A percentile compares a stretch with the other conserved stretches of the same genome.
Evolutionary conservation across 2,888 invertebrate species (phyloP).

Genomic region (Melipona bicolor): DNA sequence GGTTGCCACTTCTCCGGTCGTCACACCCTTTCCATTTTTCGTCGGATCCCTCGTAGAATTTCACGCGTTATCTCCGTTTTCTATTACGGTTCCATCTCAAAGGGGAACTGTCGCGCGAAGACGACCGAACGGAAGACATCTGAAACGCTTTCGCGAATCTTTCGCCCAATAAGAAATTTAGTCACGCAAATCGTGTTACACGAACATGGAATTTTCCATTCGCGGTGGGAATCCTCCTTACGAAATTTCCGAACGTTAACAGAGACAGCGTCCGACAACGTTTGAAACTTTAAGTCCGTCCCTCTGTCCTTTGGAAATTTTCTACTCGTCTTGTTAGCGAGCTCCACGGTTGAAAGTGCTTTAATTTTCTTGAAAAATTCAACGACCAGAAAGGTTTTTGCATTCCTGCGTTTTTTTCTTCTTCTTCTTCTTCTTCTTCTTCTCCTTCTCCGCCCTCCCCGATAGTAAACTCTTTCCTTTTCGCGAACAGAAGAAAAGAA

Average conservation of each 20-base stretch:
- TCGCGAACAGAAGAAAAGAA: no score
- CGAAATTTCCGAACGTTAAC: not conserved
- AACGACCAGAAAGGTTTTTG: not conserved
- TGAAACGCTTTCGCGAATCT: not conserved
- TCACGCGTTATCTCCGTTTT: not conserved
- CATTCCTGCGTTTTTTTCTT: not conserved
- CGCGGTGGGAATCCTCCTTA: not conserved
- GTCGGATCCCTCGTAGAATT: conserved; percentile 1
- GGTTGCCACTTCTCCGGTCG: not conserved
- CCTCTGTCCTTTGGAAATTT: not conserved
- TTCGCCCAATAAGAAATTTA: not conserved
- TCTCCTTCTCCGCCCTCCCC: no score
- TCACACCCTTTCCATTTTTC: conserved; percentile 6
- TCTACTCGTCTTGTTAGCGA: not conserved
- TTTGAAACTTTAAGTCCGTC: not conserved
- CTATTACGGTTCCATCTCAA: not conserved
- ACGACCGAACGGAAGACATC: not conserved
- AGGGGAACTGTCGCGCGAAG: not conserved
- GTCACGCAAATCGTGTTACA: not conserved
- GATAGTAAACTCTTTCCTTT: not conserved
- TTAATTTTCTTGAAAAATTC: conserved; percentile 17
- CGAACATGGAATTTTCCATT: not conserved
- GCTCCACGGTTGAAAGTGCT: not conserved
- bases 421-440: no score
- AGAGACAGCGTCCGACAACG: not conserved